phyloP scores from a whole-genome alignment of 1,140 invertebrate genomes.

The Plectrocnemia conspersa region DNA sequence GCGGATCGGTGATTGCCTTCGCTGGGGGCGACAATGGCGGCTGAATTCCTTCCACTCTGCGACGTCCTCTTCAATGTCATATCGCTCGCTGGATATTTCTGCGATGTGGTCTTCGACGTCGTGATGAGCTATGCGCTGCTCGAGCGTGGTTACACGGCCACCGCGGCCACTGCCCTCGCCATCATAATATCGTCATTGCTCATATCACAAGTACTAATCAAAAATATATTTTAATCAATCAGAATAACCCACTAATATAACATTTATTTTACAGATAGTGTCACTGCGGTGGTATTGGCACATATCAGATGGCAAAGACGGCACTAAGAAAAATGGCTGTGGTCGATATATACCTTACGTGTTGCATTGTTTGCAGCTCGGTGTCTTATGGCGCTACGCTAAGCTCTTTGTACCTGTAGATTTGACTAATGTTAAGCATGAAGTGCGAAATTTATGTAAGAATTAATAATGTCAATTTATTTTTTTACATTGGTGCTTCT shows the following conservation, averaged over 20 bases:
- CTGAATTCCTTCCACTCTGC: constrained; percentile 80
- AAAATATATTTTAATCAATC: constrained; percentile 36
- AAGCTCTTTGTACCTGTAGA: constrained; percentile 84
- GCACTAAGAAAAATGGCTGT: constrained; percentile 40
- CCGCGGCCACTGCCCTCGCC: constrained; percentile 61
- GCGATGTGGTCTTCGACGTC: constrained; percentile 84
- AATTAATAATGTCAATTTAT: constrained; percentile 21
- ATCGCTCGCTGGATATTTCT: constrained; percentile 85
- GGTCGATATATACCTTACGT: constrained; percentile 54
- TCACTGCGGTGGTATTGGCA: constrained; percentile 55
- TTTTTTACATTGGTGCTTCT: neutral
- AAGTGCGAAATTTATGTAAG: constrained; percentile 64
- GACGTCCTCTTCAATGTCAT: constrained; percentile 89
- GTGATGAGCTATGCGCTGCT: constrained; percentile 78
- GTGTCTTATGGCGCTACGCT: constrained; percentile 86
- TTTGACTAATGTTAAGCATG: constrained; percentile 73
- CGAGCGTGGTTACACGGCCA: constrained; percentile 55
- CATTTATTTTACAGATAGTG: constrained; percentile 46
- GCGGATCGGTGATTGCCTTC: constrained; percentile 7
- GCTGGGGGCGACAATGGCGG: constrained; percentile 50
- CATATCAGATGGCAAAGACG: constrained; percentile 40
- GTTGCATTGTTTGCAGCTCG: constrained; percentile 73
- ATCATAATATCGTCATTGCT: constrained; percentile 67
- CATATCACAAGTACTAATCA: constrained; percentile 61
- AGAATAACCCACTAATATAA: neutral